Conservation (phyloP, 1,140 invertebrate species). For the Drosophila persimilis region DNA sequence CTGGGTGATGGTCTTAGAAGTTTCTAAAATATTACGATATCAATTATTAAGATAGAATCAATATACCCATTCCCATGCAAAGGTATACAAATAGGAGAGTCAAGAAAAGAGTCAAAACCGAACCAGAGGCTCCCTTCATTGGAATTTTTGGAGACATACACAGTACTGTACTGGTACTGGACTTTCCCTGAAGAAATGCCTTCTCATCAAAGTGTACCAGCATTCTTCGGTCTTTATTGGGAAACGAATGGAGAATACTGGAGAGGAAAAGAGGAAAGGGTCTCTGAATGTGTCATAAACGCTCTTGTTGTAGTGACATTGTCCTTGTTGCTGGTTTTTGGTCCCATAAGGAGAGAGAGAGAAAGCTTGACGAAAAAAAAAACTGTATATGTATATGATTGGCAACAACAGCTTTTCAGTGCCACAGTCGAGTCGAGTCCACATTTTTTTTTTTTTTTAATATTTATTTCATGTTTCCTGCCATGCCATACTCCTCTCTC, state of each 20-base stretch:
- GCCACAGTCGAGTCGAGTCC: constrained; percentile 52
- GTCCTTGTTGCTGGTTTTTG: constrained; percentile 39
- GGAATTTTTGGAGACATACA: too few relatives aligned
- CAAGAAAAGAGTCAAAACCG: too few relatives aligned
- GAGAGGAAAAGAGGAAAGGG: constrained; percentile 6
- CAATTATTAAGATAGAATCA: not conserved
- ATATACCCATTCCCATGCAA: too few relatives aligned
- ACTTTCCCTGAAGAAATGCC: too few relatives aligned
- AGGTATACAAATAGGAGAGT: too few relatives aligned
- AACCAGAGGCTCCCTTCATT: too few relatives aligned
- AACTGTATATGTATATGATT: constrained; percentile 68
- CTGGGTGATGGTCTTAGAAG: too few relatives aligned
- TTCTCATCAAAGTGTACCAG: too few relatives aligned
- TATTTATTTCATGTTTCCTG: constrained; percentile 65
- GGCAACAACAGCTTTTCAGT: constrained; percentile 78
- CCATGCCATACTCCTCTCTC: constrained; percentile 30
- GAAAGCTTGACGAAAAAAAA: constrained; percentile 42
- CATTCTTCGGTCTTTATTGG: too few relatives aligned
- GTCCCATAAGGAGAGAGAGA: constrained; percentile 17
- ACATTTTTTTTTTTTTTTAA: constrained; percentile 44
- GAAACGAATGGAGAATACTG: too few relatives aligned
- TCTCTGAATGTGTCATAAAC: constrained; percentile 37
- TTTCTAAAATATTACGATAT: too few relatives aligned
- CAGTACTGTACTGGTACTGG: too few relatives aligned
- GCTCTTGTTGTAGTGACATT: constrained; percentile 51